Percentiles rank a stretch among this genome's conserved stretches.
Conservation (phyloP, 2,888 invertebrate species). For the Corythucha ciliata region DNA sequence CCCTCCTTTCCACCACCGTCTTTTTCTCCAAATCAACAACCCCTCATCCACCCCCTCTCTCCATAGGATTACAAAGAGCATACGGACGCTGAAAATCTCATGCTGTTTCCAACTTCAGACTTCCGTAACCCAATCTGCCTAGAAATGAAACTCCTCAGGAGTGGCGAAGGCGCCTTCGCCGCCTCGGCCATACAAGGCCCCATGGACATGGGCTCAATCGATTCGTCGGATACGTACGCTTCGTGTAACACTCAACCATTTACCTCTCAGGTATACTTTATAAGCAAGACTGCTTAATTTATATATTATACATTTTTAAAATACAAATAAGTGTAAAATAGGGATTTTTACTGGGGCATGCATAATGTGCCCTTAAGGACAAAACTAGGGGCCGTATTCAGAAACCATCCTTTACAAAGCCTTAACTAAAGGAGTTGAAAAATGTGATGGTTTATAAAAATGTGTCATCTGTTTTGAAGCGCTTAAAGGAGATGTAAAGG, state of each 20-base stretch:
- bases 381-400: too few species aligned
- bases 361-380: too few species aligned
- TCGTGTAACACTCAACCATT: conserved; percentile 94
- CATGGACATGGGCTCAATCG: conserved; percentile 46
- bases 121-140: conserved; percentile 72
- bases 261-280: conserved; percentile 60
- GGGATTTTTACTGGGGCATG: too few species aligned
- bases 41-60: background rate
- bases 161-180: conserved; percentile 44
- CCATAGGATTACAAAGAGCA: conserved; percentile 79
- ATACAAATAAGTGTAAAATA: too few species aligned
- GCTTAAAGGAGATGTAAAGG: too few species aligned
- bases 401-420: too few species aligned
- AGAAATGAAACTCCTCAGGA: conserved; percentile 60
- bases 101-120: conserved; percentile 77
- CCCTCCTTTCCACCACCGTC: background rate
- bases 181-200: conserved; percentile 21
- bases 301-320: too few species aligned
- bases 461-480: too few species aligned
- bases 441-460: too few species aligned
- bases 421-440: too few species aligned
- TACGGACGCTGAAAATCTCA: conserved; percentile 80
- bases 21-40: background rate
- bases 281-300: too few species aligned
- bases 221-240: conserved; percentile 88